phyloP scores from a whole-genome alignment of 2,113 vertebrate species.

The Lophotis ruficrista region DNA sequence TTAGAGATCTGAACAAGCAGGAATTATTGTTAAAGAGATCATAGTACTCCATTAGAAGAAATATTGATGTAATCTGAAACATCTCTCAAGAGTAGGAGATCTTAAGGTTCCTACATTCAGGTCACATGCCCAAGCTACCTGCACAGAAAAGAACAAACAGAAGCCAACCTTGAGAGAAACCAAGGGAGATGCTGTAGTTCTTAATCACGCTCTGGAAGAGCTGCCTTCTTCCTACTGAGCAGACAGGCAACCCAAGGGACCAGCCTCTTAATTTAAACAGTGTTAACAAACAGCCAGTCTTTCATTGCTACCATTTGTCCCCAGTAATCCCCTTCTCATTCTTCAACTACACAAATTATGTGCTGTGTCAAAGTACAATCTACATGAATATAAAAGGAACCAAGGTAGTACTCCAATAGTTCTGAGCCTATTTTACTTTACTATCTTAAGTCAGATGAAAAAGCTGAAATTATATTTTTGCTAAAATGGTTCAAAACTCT shows the following conservation, averaged over 20 bases:
- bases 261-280: neutral
- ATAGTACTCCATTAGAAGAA: neutral
- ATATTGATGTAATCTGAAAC: neutral
- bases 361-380: neutral
- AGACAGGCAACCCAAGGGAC: neutral
- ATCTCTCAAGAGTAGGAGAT: neutral
- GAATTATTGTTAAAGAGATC: neutral
- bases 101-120: neutral
- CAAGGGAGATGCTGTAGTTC: neutral
- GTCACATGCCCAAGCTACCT: neutral
- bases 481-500: neutral
- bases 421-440: neutral
- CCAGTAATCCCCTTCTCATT: neutral
- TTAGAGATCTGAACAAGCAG: neutral
- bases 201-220: neutral
- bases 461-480: neutral
- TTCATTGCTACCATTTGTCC: neutral
- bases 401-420: neutral
- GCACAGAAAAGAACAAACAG: neutral
- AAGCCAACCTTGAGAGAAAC: neutral
- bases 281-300: neutral
- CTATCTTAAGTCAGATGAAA: neutral
- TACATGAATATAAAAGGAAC: neutral
- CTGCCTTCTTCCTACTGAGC: rapidly evolving
- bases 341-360: neutral